Percentiles rank a stretch among this genome's conserved stretches.
Evolutionary conservation across 2,797 vertebrate species (phyloP).

Genomic region (Oreochromis mossambicus): DNA sequence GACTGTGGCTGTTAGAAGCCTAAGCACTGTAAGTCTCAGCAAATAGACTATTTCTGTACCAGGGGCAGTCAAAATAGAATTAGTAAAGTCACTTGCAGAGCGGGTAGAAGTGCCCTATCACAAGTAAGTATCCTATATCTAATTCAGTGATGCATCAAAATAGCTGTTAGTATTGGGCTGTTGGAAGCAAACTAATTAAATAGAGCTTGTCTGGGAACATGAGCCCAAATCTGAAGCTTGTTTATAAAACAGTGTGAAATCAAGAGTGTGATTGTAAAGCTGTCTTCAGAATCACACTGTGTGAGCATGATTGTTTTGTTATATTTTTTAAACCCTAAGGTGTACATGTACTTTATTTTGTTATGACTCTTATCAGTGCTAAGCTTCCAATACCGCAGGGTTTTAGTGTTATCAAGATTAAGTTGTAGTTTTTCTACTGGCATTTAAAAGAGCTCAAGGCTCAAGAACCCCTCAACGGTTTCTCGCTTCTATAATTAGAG

Average conservation of each 20-base stretch:
- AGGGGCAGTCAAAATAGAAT: neutral
- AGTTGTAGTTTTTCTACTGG: neutral
- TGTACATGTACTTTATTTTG: neutral
- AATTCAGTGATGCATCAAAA: neutral
- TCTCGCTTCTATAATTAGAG: slow-evolving; percentile 47
- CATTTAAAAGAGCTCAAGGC: slow-evolving; percentile 27
- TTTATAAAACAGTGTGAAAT: neutral
- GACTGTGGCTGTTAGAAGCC: neutral
- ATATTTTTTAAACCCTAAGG: neutral
- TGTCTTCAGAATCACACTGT: neutral
- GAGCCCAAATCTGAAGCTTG: neutral
- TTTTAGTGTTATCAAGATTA: slow-evolving; percentile 21
- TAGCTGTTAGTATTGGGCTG: neutral
- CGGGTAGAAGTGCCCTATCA: neutral
- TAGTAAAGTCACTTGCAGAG: neutral
- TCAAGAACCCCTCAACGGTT: slow-evolving; percentile 14
- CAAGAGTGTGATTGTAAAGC: neutral
- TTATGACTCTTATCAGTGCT: neutral
- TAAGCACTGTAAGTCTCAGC: neutral
- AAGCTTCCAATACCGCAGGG: neutral
- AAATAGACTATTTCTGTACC: neutral
- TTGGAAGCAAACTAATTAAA: neutral
- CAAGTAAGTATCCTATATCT: neutral
- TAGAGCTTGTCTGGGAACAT: neutral
- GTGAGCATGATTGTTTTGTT: neutral